Base-by-base conservation (phyloP, 2,113 vertebrate genomes). In the Callipepla californica region DNA sequence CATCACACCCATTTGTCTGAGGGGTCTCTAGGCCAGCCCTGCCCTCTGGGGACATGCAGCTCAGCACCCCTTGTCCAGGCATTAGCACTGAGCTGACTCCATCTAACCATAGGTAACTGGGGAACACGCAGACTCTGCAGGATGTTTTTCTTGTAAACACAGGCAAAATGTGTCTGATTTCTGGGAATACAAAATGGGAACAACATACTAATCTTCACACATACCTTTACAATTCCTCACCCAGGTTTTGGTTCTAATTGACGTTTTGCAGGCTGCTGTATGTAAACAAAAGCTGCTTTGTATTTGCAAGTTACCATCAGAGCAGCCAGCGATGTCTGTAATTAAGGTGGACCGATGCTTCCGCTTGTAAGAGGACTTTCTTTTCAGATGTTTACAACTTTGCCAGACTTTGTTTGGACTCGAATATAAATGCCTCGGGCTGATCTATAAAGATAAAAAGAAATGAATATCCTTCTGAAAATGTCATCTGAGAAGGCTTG, bases 321-420 rank as follows among this genome's bases (percentile, higher is more conserved):
- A 85, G 22, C 17, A 94, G 55, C 40, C 28, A 87, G 30, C 26
- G 32, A 38, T 67, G 15, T 38, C 30, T 90, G 2, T 72, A 72
- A 69, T 89, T 83, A 87, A 85, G 84, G 42, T 85, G 61, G 68
- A 70, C 67, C 32, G 65, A 30, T 59, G 42, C 15, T 79, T 87
- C 65, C 30, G 61, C 34, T 67, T 63, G 28, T 66, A 91, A 82
- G 67, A 82, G 26, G 70, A 47, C 59, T 85, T 66, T 40, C 34
- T 88, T 81, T 80, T 94, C 55, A 77, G 50, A 74, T 87, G 50
- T 93, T 96, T 91, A 80, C 38, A 85, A 50, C 89, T 93, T 95
- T 76, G 48, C 55, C 72, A 82, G 78, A 59, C 59, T 89, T 95
- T 73, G 80, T 87, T 93, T 89, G 85, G 87, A 50, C 92, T 93